Evolutionary conservation across 35 echinoderm and acorn worm genomes (phyloP).

Genomic region (Antedon bifida): DNA sequence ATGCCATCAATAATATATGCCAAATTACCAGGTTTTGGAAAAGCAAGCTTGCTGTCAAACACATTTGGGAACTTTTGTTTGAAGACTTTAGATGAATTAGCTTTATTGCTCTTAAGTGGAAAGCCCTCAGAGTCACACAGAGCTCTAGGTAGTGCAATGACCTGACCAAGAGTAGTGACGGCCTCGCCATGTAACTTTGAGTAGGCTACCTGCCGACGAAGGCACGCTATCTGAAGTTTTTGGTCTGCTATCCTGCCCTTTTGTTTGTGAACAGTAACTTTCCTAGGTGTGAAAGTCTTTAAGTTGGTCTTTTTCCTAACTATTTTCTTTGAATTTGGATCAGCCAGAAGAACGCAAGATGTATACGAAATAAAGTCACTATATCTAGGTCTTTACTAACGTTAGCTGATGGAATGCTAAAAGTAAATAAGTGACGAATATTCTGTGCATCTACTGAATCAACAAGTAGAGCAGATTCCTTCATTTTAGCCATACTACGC

Average conservation of each 20-base stretch:
- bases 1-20: not conserved
- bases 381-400: slow-evolving; percentile 8
- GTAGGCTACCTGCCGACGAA: slow-evolving; percentile 16
- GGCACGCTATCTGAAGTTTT: slow-evolving; percentile 26
- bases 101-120: slow-evolving; percentile 12
- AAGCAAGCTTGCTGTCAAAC: too few relatives aligned
- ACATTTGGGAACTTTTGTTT: too few relatives aligned
- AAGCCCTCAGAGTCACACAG: slow-evolving; percentile 17
- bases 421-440: too few relatives aligned
- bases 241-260: slow-evolving; percentile 10
- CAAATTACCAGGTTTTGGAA: too few relatives aligned
- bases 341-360: slow-evolving; percentile 8
- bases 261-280: not conserved
- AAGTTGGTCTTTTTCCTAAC: slow-evolving; percentile 1
- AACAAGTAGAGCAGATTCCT: too few relatives aligned
- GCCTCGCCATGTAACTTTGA: slow-evolving; percentile 2
- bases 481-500: too few relatives aligned
- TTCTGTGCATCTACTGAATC: too few relatives aligned
- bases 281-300: slow-evolving; percentile 5
- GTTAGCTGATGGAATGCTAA: too few relatives aligned
- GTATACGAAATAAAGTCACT: not conserved
- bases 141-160: slow-evolving; percentile 14
- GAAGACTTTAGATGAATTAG: not conserved
- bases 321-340: not conserved
- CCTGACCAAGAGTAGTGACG: slow-evolving; percentile 3